Evolutionary conservation across 1,140 invertebrate genomes (phyloP).

Genomic region (Popillia japonica): DNA sequence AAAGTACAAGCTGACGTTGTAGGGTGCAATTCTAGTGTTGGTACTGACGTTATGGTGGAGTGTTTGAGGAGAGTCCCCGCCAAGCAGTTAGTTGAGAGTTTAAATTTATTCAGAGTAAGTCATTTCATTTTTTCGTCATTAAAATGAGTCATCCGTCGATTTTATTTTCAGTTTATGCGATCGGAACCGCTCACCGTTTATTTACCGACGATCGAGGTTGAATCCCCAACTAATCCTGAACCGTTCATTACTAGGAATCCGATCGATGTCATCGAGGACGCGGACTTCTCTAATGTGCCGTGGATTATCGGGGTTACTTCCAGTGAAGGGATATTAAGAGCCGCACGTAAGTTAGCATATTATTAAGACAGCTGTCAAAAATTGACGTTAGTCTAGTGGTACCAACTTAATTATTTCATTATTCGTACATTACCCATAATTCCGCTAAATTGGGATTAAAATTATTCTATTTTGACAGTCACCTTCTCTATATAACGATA

Average conservation of each 20-base stretch:
- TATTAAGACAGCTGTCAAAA: too few relatives aligned
- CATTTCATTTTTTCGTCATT: background rate
- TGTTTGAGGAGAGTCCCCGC: constrained; percentile 68
- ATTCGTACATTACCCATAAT: too few relatives aligned
- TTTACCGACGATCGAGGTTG: constrained; percentile 35
- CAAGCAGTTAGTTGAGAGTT: constrained; percentile 67
- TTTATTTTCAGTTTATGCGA: background rate
- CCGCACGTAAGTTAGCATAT: constrained; percentile 65
- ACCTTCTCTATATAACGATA: too few relatives aligned
- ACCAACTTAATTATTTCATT: too few relatives aligned
- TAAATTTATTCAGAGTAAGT: constrained; percentile 69
- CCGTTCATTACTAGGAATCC: background rate
- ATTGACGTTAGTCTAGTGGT: too few relatives aligned
- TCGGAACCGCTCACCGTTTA: constrained; percentile 42
- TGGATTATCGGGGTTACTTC: constrained; percentile 66
- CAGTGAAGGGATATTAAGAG: constrained; percentile 71
- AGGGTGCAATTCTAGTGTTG: constrained; percentile 41
- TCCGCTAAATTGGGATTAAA: too few relatives aligned
- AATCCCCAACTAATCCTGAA: constrained; percentile 60
- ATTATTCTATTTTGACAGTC: too few relatives aligned
- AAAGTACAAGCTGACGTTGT: constrained; percentile 43
- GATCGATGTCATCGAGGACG: background rate
- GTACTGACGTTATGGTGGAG: constrained; percentile 58
- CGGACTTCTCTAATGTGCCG: background rate
- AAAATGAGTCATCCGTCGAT: too few relatives aligned